Percentiles rank a stretch among this genome's conserved stretches.
Conservation (phyloP, 1,140 invertebrate genomes). For the Drosophila tropicalis region DNA sequence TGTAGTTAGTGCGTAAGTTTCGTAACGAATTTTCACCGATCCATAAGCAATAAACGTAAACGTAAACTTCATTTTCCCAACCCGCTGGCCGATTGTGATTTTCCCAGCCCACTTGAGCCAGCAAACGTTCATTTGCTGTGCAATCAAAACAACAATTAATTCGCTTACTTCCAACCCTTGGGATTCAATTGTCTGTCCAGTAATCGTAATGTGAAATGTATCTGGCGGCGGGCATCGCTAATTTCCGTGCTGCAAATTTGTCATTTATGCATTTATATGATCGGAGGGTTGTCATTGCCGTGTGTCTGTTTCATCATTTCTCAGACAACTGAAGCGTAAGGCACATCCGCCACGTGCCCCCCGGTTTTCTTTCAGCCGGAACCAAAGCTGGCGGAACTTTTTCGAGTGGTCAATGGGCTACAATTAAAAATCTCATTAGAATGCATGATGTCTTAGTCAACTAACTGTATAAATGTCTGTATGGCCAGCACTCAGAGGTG, state of each 20-base stretch:
- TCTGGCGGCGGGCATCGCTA: constrained; percentile 73
- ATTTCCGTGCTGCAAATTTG: constrained; percentile 77
- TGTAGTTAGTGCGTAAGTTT: constrained; percentile 56
- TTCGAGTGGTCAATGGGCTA: constrained; percentile 78
- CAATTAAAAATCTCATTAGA: constrained; percentile 80
- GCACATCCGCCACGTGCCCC: constrained; percentile 73
- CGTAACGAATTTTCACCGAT: constrained; percentile 76
- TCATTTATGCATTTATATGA: constrained; percentile 55
- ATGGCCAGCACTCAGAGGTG: not conserved
- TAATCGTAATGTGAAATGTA: constrained; percentile 74
- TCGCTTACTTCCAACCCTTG: constrained; percentile 70
- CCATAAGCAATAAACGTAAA: constrained; percentile 54
- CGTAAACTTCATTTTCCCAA: constrained; percentile 54
- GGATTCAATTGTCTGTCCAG: constrained; percentile 73
- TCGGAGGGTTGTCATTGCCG: constrained; percentile 24
- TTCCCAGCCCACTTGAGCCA: constrained; percentile 66
- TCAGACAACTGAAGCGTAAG: constrained; percentile 69
- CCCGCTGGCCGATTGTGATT: constrained; percentile 18
- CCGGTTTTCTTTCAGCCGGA: constrained; percentile 32
- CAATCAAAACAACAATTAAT: constrained; percentile 81
- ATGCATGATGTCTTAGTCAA: constrained; percentile 67
- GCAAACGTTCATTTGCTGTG: constrained; percentile 45
- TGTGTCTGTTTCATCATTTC: constrained; percentile 59
- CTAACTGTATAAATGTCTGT: too few relatives aligned
- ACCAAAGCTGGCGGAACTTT: constrained; percentile 57